Conservation (phyloP, 2,888 invertebrate species). For the Odiellus spinosus region DNA sequence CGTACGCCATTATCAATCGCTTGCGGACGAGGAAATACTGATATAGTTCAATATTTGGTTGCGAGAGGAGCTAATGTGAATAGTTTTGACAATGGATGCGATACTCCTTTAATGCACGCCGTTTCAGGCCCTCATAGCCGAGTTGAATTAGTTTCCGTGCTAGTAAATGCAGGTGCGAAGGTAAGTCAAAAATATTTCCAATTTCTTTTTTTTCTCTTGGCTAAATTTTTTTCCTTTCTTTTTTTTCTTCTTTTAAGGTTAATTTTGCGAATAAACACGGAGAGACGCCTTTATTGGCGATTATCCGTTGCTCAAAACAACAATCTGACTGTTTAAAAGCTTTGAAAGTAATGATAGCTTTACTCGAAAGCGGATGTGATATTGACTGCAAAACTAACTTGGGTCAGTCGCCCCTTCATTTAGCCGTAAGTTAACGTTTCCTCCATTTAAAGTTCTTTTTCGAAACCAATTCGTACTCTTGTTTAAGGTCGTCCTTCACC, state of each 20-base stretch:
- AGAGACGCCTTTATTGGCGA: constrained; percentile 15
- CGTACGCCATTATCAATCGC: constrained; percentile 22
- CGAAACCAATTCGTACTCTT: too few species aligned
- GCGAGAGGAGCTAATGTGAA: constrained; percentile 19
- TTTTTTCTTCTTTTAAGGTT: constrained; percentile 4
- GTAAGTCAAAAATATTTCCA: neutral
- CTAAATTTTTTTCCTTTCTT: neutral
- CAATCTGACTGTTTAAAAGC: neutral
- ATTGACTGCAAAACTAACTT: constrained; percentile 15
- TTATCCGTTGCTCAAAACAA: neutral
- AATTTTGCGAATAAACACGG: constrained; percentile 13
- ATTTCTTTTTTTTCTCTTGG: too few species aligned
- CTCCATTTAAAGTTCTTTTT: too few species aligned
- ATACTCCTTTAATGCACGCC: constrained; percentile 21
- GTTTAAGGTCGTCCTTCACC: constrained; percentile 14
- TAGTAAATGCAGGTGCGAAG: constrained; percentile 17
- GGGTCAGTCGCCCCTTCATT: constrained; percentile 22
- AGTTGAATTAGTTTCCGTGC: constrained; percentile 9
- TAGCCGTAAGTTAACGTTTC: constrained; percentile 17
- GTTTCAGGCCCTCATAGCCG: constrained; percentile 8
- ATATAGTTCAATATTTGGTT: constrained; percentile 19
- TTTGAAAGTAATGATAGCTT: constrained; percentile 1
- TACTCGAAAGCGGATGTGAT: constrained; percentile 16
- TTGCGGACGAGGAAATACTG: constrained; percentile 15
- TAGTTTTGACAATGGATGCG: constrained; percentile 15